A percentile compares a stretch with the other conserved stretches of the same genome.
Conservation (phyloP, 2,888 invertebrate genomes). For the Xylocampa areola region DNA sequence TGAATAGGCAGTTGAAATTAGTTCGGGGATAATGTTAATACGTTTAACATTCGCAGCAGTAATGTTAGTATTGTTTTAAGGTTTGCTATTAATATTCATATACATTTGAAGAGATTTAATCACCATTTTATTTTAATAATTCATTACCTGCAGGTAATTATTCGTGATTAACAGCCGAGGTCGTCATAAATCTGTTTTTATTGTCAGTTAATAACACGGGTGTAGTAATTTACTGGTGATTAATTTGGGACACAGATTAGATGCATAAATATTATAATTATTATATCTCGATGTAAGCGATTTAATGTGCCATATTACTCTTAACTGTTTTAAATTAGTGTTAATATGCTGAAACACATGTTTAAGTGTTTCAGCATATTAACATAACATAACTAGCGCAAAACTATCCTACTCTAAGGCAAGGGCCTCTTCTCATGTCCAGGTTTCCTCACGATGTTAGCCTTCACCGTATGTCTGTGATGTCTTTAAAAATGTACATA, state of each 20-base stretch:
- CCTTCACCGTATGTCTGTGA: too few relatives aligned
- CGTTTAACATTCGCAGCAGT: slow-evolving; percentile 22
- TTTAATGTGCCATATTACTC: slow-evolving; percentile 11
- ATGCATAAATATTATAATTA: slow-evolving; percentile 27
- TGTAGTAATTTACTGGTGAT: slow-evolving; percentile 35
- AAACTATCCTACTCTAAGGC: too few relatives aligned
- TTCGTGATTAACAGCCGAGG: slow-evolving; percentile 44
- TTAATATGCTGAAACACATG: background rate
- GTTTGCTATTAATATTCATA: slow-evolving; percentile 28
- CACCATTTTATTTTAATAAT: slow-evolving; percentile 36
- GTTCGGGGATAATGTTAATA: slow-evolving; percentile 40
- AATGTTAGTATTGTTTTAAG: slow-evolving; percentile 30
- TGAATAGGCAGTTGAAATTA: slow-evolving; percentile 47
- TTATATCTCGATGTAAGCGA: background rate
- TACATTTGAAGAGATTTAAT: slow-evolving; percentile 18
- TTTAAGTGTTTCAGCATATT: too few relatives aligned
- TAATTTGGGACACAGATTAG: slow-evolving; percentile 21
- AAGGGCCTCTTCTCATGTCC: too few relatives aligned
- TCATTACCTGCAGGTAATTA: slow-evolving; percentile 34
- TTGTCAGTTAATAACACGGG: slow-evolving; percentile 42
- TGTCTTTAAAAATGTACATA: too few relatives aligned
- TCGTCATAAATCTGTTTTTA: slow-evolving; percentile 53
- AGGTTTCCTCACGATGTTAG: too few relatives aligned
- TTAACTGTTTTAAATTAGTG: background rate
- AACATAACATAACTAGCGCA: too few relatives aligned